A percentile compares a stretch with the other conserved stretches of the same genome.
Conservation (phyloP, 2,797 vertebrate species). For the Oryzias sinensis region DNA sequence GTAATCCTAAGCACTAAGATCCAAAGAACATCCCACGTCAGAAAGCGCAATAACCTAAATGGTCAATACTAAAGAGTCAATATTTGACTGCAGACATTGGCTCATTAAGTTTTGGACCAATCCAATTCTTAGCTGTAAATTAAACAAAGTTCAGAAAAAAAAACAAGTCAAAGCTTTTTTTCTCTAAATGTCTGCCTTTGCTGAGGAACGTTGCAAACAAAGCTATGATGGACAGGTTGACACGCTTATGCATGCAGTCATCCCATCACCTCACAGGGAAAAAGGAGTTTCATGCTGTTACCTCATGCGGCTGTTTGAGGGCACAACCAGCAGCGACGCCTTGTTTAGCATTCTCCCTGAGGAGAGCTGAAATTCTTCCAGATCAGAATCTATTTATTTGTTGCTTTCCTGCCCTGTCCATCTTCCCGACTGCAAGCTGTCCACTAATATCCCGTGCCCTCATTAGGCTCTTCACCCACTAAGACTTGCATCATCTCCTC, state of each 20-base stretch:
- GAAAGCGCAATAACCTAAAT: neutral
- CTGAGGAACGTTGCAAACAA: no score
- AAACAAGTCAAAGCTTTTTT: neutral
- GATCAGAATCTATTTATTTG: conserved; percentile 24
- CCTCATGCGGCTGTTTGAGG: conserved; percentile 42
- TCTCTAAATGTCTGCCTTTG: no score
- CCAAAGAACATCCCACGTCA: neutral
- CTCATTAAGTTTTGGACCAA: neutral
- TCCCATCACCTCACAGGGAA: conserved; percentile 20
- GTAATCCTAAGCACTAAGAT: neutral
- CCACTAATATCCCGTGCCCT: conserved; percentile 23
- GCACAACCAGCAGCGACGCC: conserved; percentile 12
- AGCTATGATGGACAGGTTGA: conserved; percentile 10
- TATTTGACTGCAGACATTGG: neutral
- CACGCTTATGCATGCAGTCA: neutral
- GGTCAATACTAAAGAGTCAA: neutral
- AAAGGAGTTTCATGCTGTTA: conserved; percentile 43
- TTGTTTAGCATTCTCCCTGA: conserved; percentile 23
- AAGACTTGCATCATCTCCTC: conserved; percentile 19
- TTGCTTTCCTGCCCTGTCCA: conserved; percentile 9
- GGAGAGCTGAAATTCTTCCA: conserved; percentile 16
- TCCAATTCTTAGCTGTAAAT: neutral
- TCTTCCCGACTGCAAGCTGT: conserved; percentile 22
- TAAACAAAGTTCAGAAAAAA: neutral
- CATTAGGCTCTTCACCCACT: conserved; percentile 25